Evolutionary conservation across 2,888 invertebrate genomes (phyloP).

Genomic region (Gastracanthus pulcherrimus): DNA sequence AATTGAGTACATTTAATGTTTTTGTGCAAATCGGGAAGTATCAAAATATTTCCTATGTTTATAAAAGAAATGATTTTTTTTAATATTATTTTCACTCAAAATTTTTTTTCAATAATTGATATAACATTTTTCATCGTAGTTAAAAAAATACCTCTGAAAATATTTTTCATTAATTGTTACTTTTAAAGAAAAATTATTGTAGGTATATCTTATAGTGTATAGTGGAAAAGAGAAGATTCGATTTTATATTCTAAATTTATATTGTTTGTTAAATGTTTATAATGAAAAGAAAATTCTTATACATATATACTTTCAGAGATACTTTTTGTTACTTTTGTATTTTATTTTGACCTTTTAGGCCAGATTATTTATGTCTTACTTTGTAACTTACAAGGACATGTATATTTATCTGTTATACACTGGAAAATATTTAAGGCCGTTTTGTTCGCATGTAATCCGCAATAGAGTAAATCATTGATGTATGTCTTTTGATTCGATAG

Average conservation of each 20-base stretch:
- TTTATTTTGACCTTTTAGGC: slow-evolving; percentile 61
- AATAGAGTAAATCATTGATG: slow-evolving; percentile 69
- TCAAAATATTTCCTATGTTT: slow-evolving; percentile 75
- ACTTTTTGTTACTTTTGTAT: slow-evolving; percentile 53
- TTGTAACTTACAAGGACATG: slow-evolving; percentile 62
- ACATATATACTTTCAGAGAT: slow-evolving; percentile 52
- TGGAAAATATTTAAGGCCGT: slow-evolving; percentile 71
- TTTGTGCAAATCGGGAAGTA: slow-evolving; percentile 74
- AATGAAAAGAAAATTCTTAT: slow-evolving; percentile 2
- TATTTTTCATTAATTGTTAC: slow-evolving; percentile 36
- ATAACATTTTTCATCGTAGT: slow-evolving; percentile 13
- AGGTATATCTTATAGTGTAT: not conserved
- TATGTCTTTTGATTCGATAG: slow-evolving; percentile 67
- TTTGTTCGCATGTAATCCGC: slow-evolving; percentile 64
- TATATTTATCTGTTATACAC: slow-evolving; percentile 65
- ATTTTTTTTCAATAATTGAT: slow-evolving; percentile 42
- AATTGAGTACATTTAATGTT: slow-evolving; percentile 67
- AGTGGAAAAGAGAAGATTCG: not conserved
- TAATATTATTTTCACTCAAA: slow-evolving; percentile 58
- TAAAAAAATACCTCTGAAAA: slow-evolving; percentile 51
- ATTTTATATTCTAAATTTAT: not conserved
- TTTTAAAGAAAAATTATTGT: not conserved
- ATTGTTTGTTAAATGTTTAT: slow-evolving; percentile 34
- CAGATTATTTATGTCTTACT: slow-evolving; percentile 59
- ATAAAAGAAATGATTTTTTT: slow-evolving; percentile 60